These are phyloP conservation scores for Halyomorpha halys DNA, from an alignment of 1,140 invertebrate species.

Conservation along the genomic window DNA sequence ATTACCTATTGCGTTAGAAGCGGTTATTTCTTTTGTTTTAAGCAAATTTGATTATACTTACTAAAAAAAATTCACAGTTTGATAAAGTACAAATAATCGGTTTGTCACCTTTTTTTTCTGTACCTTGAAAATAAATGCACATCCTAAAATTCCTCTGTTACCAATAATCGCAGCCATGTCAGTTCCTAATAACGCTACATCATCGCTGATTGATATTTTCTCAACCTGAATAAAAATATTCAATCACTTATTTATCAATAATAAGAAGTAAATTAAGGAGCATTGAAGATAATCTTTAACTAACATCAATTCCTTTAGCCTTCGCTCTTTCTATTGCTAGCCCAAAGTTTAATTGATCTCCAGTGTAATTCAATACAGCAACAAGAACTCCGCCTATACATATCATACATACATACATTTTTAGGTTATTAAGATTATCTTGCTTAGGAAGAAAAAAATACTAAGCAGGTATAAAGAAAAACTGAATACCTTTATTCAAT, in stretches of 20 bases:
- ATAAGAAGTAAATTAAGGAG: not conserved
- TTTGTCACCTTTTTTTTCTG: not conserved
- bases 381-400: conserved; percentile 49
- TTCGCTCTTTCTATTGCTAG: conserved; percentile 63
- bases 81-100: no score
- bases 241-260: conserved; percentile 4
- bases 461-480: not conserved
- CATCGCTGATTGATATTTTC: conserved; percentile 53
- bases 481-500: conserved; percentile 19
- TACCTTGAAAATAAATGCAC: conserved; percentile 61
- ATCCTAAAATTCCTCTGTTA: conserved; percentile 63
- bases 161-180: conserved; percentile 46
- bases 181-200: conserved; percentile 49
- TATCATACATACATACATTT: no score
- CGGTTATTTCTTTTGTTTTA: no score
- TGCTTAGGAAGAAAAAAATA: no score
- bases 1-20: no score
- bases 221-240: conserved; percentile 31
- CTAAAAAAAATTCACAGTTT: no score
- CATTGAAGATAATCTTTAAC: not conserved
- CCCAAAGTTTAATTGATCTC: conserved; percentile 77
- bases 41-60: no score
- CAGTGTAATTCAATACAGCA: conserved; percentile 76
- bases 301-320: conserved; percentile 49
- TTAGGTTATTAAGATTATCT: no score